Evolutionary conservation across 2,797 vertebrate genomes (phyloP), one percentile per base, ranked within the genome.

Genomic region (Gobionotothen gibberifrons): DNA sequence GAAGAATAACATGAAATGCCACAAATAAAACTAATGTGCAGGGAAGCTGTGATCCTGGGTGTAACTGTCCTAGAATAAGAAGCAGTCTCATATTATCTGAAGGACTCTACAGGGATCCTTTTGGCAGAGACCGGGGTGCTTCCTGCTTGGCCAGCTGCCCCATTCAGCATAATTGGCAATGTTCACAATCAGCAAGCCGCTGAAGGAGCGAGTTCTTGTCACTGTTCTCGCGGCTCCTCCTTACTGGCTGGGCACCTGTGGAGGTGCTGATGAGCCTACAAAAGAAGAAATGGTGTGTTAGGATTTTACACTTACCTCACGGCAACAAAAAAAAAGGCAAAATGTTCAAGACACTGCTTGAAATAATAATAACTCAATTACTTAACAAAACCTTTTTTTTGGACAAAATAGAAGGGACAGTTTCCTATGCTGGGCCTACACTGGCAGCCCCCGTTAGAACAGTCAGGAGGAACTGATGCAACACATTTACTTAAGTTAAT

Each of bases 81-180:
- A 70, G 26, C 7, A 43, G 64, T 15, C 69, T 40, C 52, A 16
- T 55, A 15, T 81, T 61, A 75, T 40, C 29, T 72, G 58, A 74
- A 74, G 59, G 68, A 47, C 60, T 43, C 85, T 40, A 39, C 79
- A 22, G 62, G 52, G 54, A 75, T 42, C 29, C 3, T 74, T 75
- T 55, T 78, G 54, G 70, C 75, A 61, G 47, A 65, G 65, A 75
- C 17, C 36, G 22, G 13, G 52, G 52, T 58, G 67, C 71, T 71
- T 80, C 70, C 79, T 79, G 66, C 66, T 78, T 76, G 72, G 81
- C 70, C 69, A 44, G 65, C 26, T 72, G 66, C 64, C 77, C 39
- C 66, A 70, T 69, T 84, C 75, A 66, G 65, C 47, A 62, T 83
- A 82, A 78, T 59, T 82, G 65, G 60, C 79, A 78, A 47, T 47